These are phyloP conservation scores for Apodemus sylvaticus DNA, from an alignment of 2,113 vertebrate species.

Conservation along the genomic window DNA sequence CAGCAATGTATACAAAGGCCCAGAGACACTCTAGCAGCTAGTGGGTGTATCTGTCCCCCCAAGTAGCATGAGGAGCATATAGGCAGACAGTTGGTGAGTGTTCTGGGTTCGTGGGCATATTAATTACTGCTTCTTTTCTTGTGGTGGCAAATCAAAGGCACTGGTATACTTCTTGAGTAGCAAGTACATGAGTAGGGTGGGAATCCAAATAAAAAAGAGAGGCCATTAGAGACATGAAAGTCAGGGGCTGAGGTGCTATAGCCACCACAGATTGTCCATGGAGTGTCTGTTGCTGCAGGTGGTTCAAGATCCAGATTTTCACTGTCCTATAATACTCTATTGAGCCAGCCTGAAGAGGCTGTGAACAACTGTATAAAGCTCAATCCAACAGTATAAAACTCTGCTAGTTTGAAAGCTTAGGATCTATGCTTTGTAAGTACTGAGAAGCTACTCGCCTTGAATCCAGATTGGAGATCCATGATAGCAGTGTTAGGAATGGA, in stretches of 20 bases:
- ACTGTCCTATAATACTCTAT: neutral
- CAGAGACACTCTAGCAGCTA: neutral
- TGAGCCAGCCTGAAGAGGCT: neutral
- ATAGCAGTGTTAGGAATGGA: neutral
- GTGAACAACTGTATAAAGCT: neutral
- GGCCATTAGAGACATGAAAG: neutral
- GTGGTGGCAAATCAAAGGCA: neutral
- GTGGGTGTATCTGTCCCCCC: neutral
- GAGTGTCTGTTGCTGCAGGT: neutral
- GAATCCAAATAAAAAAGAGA: neutral
- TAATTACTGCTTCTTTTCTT: neutral
- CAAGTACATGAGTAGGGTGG: neutral
- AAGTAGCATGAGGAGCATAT: neutral
- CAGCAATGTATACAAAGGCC: neutral
- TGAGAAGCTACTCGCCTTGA: neutral
- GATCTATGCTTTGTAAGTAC: neutral
- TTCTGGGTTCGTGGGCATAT: neutral
- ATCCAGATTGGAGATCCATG: neutral
- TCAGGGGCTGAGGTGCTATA: neutral
- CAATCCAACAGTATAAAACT: neutral
- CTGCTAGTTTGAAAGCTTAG: neutral
- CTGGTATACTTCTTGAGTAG: neutral
- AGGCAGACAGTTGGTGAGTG: neutral
- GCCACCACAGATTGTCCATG: neutral
- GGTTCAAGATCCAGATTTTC: neutral